Conservation (phyloP, 2,888 invertebrate genomes). For the Callinectes sapidus region DNA sequence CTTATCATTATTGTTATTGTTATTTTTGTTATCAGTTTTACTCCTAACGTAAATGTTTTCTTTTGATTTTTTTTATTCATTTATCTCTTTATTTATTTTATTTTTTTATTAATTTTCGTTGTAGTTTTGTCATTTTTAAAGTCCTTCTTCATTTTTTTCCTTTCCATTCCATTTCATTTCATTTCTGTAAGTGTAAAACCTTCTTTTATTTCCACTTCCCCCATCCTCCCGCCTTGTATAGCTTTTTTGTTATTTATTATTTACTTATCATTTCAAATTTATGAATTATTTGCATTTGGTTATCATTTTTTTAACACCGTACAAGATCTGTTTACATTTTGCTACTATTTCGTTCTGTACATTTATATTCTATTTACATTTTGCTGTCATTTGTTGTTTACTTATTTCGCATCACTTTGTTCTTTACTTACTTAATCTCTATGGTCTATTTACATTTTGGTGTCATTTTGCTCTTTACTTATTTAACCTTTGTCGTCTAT, state of each 20-base stretch:
- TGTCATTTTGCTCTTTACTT: too few species aligned
- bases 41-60: background rate
- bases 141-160: background rate
- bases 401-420: too few species aligned
- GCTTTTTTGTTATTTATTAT: background rate
- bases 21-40: background rate
- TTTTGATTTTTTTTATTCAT: background rate
- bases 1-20: background rate
- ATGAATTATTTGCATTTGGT: too few species aligned
- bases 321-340: too few species aligned
- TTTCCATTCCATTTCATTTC: background rate
- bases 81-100: background rate
- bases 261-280: too few species aligned
- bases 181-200: background rate
- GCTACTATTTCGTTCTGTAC: too few species aligned
- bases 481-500: too few species aligned
- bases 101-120: background rate
- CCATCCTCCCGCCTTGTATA: background rate
- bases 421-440: too few species aligned
- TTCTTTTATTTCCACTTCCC: background rate
- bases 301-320: too few species aligned
- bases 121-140: background rate
- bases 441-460: too few species aligned
- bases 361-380: too few species aligned
- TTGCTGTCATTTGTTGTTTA: too few species aligned